Base-by-base conservation (phyloP, 2,113 vertebrate genomes). In the Paralichthys olivaceus region DNA sequence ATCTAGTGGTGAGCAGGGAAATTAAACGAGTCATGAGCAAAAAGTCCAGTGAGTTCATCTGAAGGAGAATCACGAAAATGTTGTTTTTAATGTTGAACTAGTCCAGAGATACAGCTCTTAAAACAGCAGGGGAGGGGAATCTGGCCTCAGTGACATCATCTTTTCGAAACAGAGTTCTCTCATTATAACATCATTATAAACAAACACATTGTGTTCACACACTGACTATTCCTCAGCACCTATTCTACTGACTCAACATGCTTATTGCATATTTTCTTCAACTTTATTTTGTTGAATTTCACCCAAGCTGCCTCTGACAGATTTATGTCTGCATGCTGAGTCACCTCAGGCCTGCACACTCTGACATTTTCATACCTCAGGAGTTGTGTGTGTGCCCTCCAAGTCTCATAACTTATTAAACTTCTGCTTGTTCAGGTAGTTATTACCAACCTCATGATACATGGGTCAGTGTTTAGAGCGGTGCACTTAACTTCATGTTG, bases 1-100 rank as follows among this genome's bases (percentile, higher is more conserved):
- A 92, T 90, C 89, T 89, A 88, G 87, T 91, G 89, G 89, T 86
- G 79, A 86, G 67, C 58, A 34, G 60, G 19, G 32, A 87, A 70
- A 88, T 19, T 81, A 75, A 84, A 80, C 68, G 63, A 75, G 77
- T 80, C 47, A 73, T 37, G 55, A 85, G 8, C 45, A 69, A 23
- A 64, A 22, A 20, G 37, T 43, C 7, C 4, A 68, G 57, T 62
- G 60, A 72, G 32, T 37, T 49, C 0, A 9, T 53, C 49, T 53
- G 49, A 53, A 53, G 20, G 19, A 19, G 49, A 7, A 20, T n/a
- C 49, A 8, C 22, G 19, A 49, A 19, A 49, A 49, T 49, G 45
- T 49, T 49, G 4, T 49, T 49, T 19, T 19, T 49, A 5, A 19
- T 19, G 19, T 12, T 14, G 43, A 13, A 45, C 4, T 34, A 49